Percentiles rank a stretch among this genome's conserved stretches.
These are phyloP conservation scores for Nyctalus aviator DNA, from an alignment of 2,797 vertebrate species.

Conservation along the genomic window DNA sequence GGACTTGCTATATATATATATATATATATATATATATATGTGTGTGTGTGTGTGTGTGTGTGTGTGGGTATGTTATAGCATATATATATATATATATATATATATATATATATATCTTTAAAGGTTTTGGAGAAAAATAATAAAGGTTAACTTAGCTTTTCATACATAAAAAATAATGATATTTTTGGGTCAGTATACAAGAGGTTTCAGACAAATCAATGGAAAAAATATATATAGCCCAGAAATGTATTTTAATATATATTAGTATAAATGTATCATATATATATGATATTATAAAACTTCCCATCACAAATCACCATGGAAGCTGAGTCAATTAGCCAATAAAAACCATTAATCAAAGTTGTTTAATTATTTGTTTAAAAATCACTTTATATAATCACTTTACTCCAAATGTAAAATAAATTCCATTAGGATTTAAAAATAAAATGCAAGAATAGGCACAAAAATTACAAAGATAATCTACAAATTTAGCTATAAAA, in stretches of 20 bases:
- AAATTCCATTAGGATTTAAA: constrained; percentile 14
- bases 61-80: no score
- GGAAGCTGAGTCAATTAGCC: constrained; percentile 23
- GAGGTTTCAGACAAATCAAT: constrained; percentile 22
- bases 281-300: constrained; percentile 19
- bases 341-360: background rate
- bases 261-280: background rate
- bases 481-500: background rate
- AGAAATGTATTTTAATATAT: constrained; percentile 15
- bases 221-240: background rate
- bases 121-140: background rate
- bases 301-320: constrained; percentile 22
- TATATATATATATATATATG: no score
- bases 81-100: no score
- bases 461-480: background rate
- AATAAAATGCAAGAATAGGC: background rate
- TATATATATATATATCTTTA: background rate
- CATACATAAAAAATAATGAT: background rate
- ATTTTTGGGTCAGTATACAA: background rate
- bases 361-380: background rate
- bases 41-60: no score
- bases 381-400: constrained; percentile 24
- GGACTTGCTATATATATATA: background rate
- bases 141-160: background rate
- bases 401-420: constrained; percentile 15